Conservation (phyloP, 2,113 vertebrate genomes). For the Barnardius zonarius region DNA sequence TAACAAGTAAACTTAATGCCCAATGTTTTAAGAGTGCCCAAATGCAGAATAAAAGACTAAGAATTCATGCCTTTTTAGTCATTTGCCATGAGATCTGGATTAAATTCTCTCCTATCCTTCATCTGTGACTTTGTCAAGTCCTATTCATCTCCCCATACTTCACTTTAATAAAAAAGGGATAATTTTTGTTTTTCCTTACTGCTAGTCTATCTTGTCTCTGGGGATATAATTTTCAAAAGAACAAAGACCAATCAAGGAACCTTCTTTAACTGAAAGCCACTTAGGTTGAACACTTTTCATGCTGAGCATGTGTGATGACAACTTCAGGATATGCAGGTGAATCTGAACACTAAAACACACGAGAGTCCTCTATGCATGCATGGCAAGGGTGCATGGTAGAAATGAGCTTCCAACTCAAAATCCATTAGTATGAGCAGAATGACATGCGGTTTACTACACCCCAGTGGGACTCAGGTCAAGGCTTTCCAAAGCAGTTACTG, state of each 20-base stretch:
- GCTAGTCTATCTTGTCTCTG: background rate
- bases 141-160: background rate
- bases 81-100: background rate
- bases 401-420: background rate
- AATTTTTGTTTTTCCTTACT: background rate
- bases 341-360: rapidly evolving
- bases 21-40: background rate
- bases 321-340: background rate
- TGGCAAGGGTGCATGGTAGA: background rate
- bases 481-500: background rate
- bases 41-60: background rate
- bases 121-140: background rate
- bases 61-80: background rate
- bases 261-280: background rate
- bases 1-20: background rate
- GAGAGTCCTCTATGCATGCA: background rate
- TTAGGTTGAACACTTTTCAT: background rate
- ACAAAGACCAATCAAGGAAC: background rate
- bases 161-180: background rate
- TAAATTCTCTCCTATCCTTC: background rate
- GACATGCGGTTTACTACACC: background rate
- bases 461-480: background rate
- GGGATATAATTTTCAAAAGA: background rate
- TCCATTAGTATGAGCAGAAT: background rate
- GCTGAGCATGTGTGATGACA: background rate